Percentiles rank a stretch among this genome's conserved stretches.
phyloP scores from a whole-genome alignment of 1,140 invertebrate genomes.

The Galendromus occidentalis region DNA sequence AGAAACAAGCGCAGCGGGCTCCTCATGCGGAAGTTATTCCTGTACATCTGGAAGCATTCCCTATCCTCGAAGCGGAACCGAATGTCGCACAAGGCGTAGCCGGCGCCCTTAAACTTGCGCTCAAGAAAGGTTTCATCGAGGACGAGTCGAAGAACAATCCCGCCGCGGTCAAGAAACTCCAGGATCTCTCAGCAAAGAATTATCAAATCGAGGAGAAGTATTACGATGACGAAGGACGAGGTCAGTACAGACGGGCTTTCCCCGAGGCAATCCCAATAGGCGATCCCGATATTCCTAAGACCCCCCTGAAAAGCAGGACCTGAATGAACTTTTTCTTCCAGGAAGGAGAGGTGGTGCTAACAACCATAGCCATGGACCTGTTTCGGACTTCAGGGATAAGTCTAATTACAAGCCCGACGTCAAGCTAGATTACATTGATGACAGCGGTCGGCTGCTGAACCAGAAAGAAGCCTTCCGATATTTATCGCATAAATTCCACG shows the following conservation, averaged over 20 bases:
- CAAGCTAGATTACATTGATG: slow-evolving; percentile 93
- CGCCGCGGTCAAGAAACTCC: slow-evolving; percentile 48
- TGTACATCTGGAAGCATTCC: slow-evolving; percentile 19
- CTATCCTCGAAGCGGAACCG: slow-evolving; percentile 80
- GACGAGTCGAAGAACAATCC: slow-evolving; percentile 41
- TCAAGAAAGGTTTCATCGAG: slow-evolving; percentile 84
- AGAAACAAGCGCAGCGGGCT: background rate
- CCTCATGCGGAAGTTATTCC: slow-evolving; percentile 35
- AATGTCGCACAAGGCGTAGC: slow-evolving; percentile 75
- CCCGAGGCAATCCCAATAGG: no score
- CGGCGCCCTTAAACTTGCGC: slow-evolving; percentile 70
- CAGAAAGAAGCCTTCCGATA: slow-evolving; percentile 83
- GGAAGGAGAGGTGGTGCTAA: slow-evolving; percentile 36
- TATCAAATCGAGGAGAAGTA: slow-evolving; percentile 92
- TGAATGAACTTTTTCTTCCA: slow-evolving; percentile 28
- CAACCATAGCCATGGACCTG: slow-evolving; percentile 60
- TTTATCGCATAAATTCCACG: slow-evolving; percentile 82
- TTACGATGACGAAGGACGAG: slow-evolving; percentile 34
- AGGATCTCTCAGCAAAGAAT: slow-evolving; percentile 62
- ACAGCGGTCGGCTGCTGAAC: slow-evolving; percentile 67
- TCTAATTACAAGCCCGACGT: slow-evolving; percentile 78
- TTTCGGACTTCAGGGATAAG: slow-evolving; percentile 84
- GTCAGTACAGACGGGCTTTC: slow-evolving; percentile 35
- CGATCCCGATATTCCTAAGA: no score
- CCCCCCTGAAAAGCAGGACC: no score